Evolutionary conservation across 2,113 vertebrate genomes (phyloP).

Genomic region (Psophia crepitans): DNA sequence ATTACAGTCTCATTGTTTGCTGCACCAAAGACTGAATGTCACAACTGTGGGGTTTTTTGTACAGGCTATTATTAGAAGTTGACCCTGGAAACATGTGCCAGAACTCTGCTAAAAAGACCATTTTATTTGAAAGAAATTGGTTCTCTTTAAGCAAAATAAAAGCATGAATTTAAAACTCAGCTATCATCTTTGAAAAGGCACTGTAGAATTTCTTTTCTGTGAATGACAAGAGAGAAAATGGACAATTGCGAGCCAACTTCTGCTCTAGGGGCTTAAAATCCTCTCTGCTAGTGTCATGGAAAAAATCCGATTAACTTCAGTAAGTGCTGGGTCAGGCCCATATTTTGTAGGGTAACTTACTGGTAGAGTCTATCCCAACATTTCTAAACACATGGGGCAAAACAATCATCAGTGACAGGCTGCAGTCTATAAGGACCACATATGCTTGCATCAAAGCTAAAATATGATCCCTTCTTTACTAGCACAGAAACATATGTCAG

Average conservation of each 20-base stretch:
- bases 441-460: neutral
- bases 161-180: neutral
- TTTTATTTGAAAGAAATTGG: neutral
- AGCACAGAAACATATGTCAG: neutral
- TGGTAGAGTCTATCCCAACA: neutral
- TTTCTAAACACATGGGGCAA: neutral
- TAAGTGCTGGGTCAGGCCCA: neutral
- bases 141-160: constrained; percentile 20
- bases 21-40: neutral
- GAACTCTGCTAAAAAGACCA: neutral
- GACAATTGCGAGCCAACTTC: neutral
- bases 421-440: neutral
- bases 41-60: neutral
- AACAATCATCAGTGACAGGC: neutral
- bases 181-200: neutral
- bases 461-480: neutral
- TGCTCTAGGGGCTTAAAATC: neutral
- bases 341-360: neutral
- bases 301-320: neutral
- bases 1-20: neutral
- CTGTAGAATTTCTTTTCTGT: neutral
- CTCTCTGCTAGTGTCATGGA: neutral
- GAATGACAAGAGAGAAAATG: neutral
- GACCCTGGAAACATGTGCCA: neutral
- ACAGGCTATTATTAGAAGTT: constrained; percentile 8